Percentiles rank a stretch among this genome's conserved stretches.
Evolutionary conservation across 2,797 vertebrate genomes (phyloP).

Genomic region (Austrolebias charrua): DNA sequence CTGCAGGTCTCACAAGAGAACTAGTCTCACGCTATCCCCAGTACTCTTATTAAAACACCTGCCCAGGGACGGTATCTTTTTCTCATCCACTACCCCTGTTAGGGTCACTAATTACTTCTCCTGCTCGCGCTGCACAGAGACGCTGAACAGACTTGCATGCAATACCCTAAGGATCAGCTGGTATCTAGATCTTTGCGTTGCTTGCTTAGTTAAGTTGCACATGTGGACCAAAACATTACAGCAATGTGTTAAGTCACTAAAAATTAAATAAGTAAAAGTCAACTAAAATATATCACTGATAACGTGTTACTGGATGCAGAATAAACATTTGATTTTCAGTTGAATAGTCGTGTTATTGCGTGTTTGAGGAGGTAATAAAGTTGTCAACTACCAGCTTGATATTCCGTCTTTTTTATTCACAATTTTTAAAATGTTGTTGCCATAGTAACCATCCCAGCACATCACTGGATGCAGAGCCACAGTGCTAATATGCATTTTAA

Average conservation of each 20-base stretch:
- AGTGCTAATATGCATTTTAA: conserved; percentile 38
- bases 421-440: conserved; percentile 58
- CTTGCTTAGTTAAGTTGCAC: conserved; percentile 33
- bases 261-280: neutral
- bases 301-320: neutral
- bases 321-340: conserved; percentile 15
- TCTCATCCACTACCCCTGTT: conserved; percentile 50
- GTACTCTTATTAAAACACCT: conserved; percentile 72
- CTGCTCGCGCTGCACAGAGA: conserved; percentile 32
- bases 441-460: conserved; percentile 52
- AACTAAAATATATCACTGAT: neutral
- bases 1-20: conserved; percentile 53
- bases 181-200: conserved; percentile 19
- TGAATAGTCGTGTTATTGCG: conserved; percentile 4
- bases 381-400: conserved; percentile 24
- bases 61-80: conserved; percentile 60
- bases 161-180: conserved; percentile 42
- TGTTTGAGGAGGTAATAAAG: conserved; percentile 21
- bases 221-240: neutral
- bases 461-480: conserved; percentile 13
- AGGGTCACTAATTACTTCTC: conserved; percentile 68
- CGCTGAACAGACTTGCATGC: conserved; percentile 53
- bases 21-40: conserved; percentile 76
- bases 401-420: conserved; percentile 34
- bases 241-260: neutral